A percentile compares a stretch with the other conserved stretches of the same genome.
phyloP scores from a whole-genome alignment of 64 coral and sea anemone species.

The Montipora capricornis region DNA sequence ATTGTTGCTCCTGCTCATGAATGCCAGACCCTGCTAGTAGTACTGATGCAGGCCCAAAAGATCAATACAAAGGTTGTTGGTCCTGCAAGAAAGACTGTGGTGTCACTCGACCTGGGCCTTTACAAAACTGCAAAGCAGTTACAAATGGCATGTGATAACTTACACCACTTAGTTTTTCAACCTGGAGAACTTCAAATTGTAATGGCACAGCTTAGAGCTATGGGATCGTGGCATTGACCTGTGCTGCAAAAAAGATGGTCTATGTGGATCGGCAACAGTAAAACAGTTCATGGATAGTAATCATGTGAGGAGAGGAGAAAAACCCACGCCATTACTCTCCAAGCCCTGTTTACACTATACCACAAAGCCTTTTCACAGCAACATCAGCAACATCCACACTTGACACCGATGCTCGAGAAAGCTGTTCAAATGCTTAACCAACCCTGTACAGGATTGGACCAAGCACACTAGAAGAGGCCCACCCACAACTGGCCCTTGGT shows the following conservation, averaged over 20 bases:
- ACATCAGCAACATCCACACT: constrained; percentile 1
- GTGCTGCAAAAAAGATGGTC: constrained; percentile 49
- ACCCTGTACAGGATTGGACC: not conserved
- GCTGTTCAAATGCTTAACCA: not conserved
- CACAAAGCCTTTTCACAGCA: constrained; percentile 13
- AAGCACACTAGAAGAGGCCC: not conserved
- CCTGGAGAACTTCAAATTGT: not conserved
- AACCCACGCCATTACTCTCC: constrained; percentile 43
- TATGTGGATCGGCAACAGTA: constrained; percentile 53
- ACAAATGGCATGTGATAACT: constrained; percentile 5
- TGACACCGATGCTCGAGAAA: too few species aligned
- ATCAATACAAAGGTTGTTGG: not conserved
- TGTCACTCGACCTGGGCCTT: not conserved
- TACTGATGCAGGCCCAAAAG: not conserved
- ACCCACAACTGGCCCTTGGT: not conserved
- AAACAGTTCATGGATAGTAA: constrained; percentile 55
- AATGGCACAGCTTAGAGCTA: constrained; percentile 40
- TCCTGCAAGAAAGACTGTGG: not conserved
- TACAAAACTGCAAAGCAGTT: constrained; percentile 1
- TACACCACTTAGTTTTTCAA: not conserved
- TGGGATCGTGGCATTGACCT: constrained; percentile 50
- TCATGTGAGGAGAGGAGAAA: constrained; percentile 21
- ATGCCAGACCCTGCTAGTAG: not conserved
- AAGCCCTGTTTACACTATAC: constrained; percentile 36
- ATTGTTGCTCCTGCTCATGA: not conserved